Conservation (phyloP, 1,140 invertebrate species). For the Euschistus heros region DNA sequence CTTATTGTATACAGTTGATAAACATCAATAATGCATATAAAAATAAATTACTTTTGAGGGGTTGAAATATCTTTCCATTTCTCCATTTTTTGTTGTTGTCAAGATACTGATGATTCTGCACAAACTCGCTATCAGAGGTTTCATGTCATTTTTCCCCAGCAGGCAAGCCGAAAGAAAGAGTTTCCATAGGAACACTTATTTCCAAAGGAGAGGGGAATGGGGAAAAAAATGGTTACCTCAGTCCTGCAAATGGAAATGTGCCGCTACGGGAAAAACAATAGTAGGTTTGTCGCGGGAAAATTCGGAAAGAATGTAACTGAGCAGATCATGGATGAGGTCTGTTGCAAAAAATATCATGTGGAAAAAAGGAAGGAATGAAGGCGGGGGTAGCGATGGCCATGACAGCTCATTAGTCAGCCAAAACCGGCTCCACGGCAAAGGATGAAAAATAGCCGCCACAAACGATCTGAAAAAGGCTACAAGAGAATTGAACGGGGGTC, state of each 20-base stretch:
- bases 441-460: conserved; percentile 12
- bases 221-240: no score
- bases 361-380: conserved; percentile 15
- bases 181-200: no score
- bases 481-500: conserved; percentile 9
- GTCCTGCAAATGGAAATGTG: background rate
- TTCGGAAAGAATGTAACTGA: conserved; percentile 12
- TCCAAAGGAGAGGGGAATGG: no score
- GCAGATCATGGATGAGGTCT: conserved; percentile 8
- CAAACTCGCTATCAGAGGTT: no score
- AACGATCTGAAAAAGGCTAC: conserved; percentile 10
- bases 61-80: no score
- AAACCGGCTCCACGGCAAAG: background rate
- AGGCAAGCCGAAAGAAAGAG: no score
- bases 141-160: no score
- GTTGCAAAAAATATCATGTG: conserved; percentile 17
- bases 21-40: no score
- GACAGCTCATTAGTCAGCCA: conserved; percentile 17
- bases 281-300: background rate
- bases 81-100: no score
- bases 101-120: no score
- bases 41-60: no score
- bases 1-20: no score
- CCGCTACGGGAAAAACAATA: background rate
- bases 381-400: background rate